Evolutionary conservation across 2,113 vertebrate genomes (phyloP).

Genomic region (Platichthys flesus): DNA sequence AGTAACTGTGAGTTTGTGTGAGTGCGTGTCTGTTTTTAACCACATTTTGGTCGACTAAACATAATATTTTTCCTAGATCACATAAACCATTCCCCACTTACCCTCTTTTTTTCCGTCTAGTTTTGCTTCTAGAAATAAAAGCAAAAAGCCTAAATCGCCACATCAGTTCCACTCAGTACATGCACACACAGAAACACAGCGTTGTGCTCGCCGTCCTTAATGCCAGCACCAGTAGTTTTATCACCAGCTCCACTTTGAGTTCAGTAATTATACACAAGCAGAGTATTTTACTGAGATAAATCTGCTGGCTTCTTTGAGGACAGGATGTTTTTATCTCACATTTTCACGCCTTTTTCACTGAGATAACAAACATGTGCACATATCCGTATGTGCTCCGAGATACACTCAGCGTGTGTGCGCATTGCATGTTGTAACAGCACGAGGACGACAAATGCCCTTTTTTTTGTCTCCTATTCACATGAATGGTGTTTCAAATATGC

Average conservation of each 20-base stretch:
- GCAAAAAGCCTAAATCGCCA: slow-evolving; percentile 33
- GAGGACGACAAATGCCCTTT: slow-evolving; percentile 62
- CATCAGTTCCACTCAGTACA: slow-evolving; percentile 24
- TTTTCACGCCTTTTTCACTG: slow-evolving; percentile 67
- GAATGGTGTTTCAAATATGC: slow-evolving; percentile 65
- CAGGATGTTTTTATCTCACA: slow-evolving; percentile 41
- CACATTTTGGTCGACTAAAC: slow-evolving; percentile 32
- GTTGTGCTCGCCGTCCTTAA: slow-evolving; percentile 45
- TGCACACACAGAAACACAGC: slow-evolving; percentile 19
- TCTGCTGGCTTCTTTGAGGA: slow-evolving; percentile 65
- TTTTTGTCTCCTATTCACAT: slow-evolving; percentile 41
- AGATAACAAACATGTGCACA: slow-evolving; percentile 56
- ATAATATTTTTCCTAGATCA: slow-evolving; percentile 45
- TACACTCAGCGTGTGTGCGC: neutral
- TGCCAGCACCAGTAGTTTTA: slow-evolving; percentile 60
- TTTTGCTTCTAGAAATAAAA: slow-evolving; percentile 51
- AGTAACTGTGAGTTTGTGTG: slow-evolving; percentile 28
- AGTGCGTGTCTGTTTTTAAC: slow-evolving; percentile 8
- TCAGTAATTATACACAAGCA: slow-evolving; percentile 73
- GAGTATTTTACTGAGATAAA: slow-evolving; percentile 70
- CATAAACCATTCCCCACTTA: slow-evolving; percentile 2
- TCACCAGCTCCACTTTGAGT: slow-evolving; percentile 61
- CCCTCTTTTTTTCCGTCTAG: slow-evolving; percentile 17
- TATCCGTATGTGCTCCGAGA: slow-evolving; percentile 26
- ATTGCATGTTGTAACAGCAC: slow-evolving; percentile 22